phyloP scores from a whole-genome alignment of 2,888 invertebrate genomes.

The Nomada fucata region DNA sequence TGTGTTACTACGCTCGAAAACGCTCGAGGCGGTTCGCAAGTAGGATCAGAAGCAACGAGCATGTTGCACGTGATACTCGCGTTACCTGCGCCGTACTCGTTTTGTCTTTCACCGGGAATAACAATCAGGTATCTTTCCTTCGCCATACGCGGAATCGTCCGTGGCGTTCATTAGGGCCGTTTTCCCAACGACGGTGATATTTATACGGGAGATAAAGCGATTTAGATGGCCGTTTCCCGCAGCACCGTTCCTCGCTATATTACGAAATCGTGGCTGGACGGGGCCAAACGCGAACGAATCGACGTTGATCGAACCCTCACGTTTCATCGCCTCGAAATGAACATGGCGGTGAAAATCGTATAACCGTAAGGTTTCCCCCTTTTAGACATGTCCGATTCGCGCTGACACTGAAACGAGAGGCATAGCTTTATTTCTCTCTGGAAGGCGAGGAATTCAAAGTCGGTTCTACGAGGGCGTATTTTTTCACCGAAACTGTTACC shows the following conservation, averaged over 20 bases:
- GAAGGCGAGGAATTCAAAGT: too few relatives aligned
- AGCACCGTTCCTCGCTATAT: constrained; percentile 8
- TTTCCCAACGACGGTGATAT: constrained; percentile 33
- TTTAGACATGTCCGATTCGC: too few relatives aligned
- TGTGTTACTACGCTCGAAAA: constrained; percentile 54
- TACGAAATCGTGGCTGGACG: constrained; percentile 19
- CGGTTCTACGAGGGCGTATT: too few relatives aligned
- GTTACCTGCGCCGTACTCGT: constrained; percentile 63
- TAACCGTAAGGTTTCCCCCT: too few relatives aligned
- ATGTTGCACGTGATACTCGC: constrained; percentile 68
- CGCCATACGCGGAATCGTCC: constrained; percentile 41
- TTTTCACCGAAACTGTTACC: too few relatives aligned
- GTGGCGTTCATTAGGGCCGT: constrained; percentile 52
- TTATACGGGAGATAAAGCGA: constrained; percentile 41
- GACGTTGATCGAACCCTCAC: constrained; percentile 6
- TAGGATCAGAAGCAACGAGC: constrained; percentile 65
- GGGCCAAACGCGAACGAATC: not conserved
- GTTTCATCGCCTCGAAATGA: not conserved
- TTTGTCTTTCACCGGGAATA: constrained; percentile 67
- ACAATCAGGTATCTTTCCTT: constrained; percentile 60
- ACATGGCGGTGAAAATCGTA: not conserved
- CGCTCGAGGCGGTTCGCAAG: constrained; percentile 51
- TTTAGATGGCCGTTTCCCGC: constrained; percentile 38
- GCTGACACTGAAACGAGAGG: too few relatives aligned
- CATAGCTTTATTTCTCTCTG: too few relatives aligned